Evolutionary conservation across 2,797 vertebrate genomes (phyloP).

Genomic region (Microtus californicus): DNA sequence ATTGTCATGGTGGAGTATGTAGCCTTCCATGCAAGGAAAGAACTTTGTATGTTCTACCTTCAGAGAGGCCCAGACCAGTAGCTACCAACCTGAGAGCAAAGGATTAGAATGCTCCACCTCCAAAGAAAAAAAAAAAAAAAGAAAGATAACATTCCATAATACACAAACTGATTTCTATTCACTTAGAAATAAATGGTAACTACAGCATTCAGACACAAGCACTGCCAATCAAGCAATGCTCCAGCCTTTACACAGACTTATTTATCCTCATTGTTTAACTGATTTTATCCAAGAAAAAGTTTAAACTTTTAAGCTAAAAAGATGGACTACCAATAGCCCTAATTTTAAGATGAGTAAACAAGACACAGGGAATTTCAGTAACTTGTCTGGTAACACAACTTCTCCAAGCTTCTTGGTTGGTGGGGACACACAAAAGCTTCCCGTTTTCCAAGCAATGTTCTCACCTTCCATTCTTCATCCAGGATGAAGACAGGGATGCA

Average conservation of each 20-base stretch:
- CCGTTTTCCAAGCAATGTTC: constrained; percentile 38
- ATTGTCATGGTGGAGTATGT: too few relatives aligned
- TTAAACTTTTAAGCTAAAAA: neutral
- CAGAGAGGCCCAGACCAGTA: too few relatives aligned
- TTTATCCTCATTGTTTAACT: constrained; percentile 40
- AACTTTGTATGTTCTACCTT: too few relatives aligned
- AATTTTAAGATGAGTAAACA: constrained; percentile 21
- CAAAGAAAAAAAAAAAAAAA: too few relatives aligned
- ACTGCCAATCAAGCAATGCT: neutral
- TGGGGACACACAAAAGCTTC: neutral
- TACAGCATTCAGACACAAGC: neutral
- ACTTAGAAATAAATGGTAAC: constrained; percentile 20
- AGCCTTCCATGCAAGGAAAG: too few relatives aligned
- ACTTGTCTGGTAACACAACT: neutral
- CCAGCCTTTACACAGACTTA: neutral
- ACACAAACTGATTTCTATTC: constrained; percentile 9
- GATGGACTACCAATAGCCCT: neutral
- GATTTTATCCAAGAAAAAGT: constrained; percentile 50
- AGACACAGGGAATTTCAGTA: neutral
- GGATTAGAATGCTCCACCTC: too few relatives aligned
- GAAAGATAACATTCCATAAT: constrained; percentile 35
- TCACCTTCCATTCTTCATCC: constrained; percentile 1
- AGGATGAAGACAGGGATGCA: neutral
- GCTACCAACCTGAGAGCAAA: too few relatives aligned
- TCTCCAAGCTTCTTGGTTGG: neutral